Evolutionary conservation across 2,113 vertebrate genomes (phyloP), one percentile per base, ranked within the genome.

Genomic region (Anoplopoma fimbria): DNA sequence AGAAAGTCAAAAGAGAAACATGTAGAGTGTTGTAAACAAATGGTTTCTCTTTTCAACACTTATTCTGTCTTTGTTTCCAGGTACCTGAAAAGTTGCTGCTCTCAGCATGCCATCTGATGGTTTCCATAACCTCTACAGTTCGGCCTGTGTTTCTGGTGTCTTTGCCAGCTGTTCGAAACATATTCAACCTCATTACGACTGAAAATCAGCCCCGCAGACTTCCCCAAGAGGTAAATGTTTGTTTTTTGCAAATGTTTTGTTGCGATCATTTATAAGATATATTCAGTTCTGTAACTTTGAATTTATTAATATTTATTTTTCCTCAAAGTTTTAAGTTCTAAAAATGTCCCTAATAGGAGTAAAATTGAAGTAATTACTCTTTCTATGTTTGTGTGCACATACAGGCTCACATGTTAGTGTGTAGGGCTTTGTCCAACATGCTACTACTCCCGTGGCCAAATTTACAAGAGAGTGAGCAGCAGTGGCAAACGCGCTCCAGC

Each of bases 1-100:
- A 25, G 25, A 64, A 27, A 2, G 33, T n/a, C 6, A 81, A 23
- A 60, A 38, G 29, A 36, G 8, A 60, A 33, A 31, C 9, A 10
- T 25, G 5, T 0, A 53, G 15, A 31, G 4, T 75, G 21, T 62
- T 51, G 15, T 38, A 29, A 19, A 12, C 55, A 45, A 45, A 15
- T n/a, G 2, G 2, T 21, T 58, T n/a, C n/a, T n/a, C n/a, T n/a
- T n/a, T n/a, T n/a, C n/a, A n/a, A n/a, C n/a, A n/a, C n/a, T n/a
- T n/a, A n/a, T n/a, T n/a, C n/a, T 23, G 33, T 19, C 1, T 76
- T 51, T n/a, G 21, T 77, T 8, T 65, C 55, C 91, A 99, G 98
- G 98, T 99, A 92, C 98, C 98, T 47, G 98, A 98, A 78, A 99
- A 99, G 93, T 77, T 99, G 89, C 94, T 97, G 81, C 93, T 99